These are phyloP conservation scores for Neelides folsomi DNA, from an alignment of 2,888 invertebrate genomes.

Conservation along the genomic window DNA sequence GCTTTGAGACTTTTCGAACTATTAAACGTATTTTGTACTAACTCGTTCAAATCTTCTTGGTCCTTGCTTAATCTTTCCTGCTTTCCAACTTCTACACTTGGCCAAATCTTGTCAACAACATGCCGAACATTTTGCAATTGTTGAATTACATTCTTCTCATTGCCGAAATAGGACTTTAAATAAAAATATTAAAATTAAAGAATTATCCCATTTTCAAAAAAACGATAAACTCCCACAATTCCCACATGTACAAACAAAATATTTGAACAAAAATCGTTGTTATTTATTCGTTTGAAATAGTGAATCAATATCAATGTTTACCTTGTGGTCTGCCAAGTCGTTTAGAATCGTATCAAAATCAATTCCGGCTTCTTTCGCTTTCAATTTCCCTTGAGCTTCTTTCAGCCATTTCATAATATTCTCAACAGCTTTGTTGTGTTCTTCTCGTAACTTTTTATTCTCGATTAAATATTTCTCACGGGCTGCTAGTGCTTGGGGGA, in stretches of 20 bases:
- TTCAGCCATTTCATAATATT: conserved; percentile 71
- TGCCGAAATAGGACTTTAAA: conserved; percentile 57
- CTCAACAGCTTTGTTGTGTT: conserved; percentile 61
- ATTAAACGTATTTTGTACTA: conserved; percentile 66
- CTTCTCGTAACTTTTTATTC: conserved; percentile 61
- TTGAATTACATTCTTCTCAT: conserved; percentile 62
- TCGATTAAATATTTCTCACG: conserved; percentile 63
- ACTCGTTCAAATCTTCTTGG: conserved; percentile 64
- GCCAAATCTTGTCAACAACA: conserved; percentile 75
- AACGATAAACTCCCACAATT: no score
- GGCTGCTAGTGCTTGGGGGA: conserved; percentile 68
- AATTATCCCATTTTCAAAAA: no score
- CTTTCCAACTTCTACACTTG: conserved; percentile 62
- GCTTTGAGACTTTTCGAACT: conserved; percentile 64
- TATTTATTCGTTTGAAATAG: background rate
- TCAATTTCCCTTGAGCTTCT: conserved; percentile 63
- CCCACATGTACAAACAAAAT: no score
- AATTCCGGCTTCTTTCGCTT: conserved; percentile 66
- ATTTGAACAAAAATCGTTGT: background rate
- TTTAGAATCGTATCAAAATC: conserved; percentile 72
- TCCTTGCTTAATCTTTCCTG: conserved; percentile 71
- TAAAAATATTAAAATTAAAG: background rate
- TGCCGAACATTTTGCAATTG: conserved; percentile 69
- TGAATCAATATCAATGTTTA: conserved; percentile 29
- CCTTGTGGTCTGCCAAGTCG: conserved; percentile 74